phyloP scores from a whole-genome alignment of 2,113 vertebrate species.

The Myotis brandtii region DNA sequence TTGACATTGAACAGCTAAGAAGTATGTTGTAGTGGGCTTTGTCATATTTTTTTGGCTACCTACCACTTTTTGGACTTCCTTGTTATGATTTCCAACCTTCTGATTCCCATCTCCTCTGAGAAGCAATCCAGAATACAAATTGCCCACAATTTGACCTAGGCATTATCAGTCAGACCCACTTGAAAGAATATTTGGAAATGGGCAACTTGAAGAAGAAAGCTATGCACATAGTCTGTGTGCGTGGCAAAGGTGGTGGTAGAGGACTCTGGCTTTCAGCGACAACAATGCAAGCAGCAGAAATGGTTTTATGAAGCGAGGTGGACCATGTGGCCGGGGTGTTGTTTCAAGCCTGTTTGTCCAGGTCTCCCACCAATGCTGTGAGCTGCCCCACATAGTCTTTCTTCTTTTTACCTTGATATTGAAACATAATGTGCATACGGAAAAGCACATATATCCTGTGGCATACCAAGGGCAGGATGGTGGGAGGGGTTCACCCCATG shows the following conservation, averaged over 20 bases:
- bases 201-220: not conserved
- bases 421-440: not conserved
- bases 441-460: not conserved
- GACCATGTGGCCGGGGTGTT: not conserved
- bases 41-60: not conserved
- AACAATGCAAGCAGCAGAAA: not conserved
- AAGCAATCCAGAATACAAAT: not conserved
- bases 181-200: not conserved
- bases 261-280: not conserved
- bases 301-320: not conserved
- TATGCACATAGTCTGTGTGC: not conserved
- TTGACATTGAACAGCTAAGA: not conserved
- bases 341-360: not conserved
- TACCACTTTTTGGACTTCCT: not conserved
- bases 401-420: not conserved
- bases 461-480: not conserved
- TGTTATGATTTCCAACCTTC: not conserved
- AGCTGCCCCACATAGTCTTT: not conserved
- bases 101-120: not conserved
- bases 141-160: not conserved
- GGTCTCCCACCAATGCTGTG: not conserved
- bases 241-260: not conserved
- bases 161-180: not conserved
- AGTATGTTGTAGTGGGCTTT: not conserved
- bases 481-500: not conserved